Evolutionary conservation across 2,797 vertebrate species (phyloP).

Genomic region (Novumbra hubbsi): DNA sequence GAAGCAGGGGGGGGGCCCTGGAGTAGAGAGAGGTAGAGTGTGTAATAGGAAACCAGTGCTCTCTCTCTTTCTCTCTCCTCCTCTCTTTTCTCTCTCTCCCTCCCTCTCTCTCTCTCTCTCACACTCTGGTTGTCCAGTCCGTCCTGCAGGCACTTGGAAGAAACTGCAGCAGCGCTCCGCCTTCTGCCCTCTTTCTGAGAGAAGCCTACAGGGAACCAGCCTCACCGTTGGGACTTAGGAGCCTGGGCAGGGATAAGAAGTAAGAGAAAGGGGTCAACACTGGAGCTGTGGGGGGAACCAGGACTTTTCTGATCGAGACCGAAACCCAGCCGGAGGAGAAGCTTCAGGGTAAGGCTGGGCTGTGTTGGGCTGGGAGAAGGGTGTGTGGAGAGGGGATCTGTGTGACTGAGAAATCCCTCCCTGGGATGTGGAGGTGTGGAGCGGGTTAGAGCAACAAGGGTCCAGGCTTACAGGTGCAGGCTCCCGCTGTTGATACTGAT

Average conservation of each 20-base stretch:
- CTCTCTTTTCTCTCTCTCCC: slow-evolving; percentile 59
- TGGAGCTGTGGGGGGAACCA: not conserved
- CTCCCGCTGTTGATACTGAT: slow-evolving; percentile 44
- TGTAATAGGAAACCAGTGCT: slow-evolving; percentile 79
- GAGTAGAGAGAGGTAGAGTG: slow-evolving; percentile 56
- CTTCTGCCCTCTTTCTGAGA: slow-evolving; percentile 42
- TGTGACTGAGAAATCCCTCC: not conserved
- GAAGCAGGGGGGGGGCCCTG: slow-evolving; percentile 16
- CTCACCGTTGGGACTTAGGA: slow-evolving; percentile 51
- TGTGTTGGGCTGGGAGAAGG: not conserved
- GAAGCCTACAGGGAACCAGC: slow-evolving; percentile 10
- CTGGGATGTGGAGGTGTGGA: not conserved
- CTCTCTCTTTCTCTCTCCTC: slow-evolving; percentile 58
- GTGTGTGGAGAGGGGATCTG: not conserved
- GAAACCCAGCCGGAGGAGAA: slow-evolving; percentile 8
- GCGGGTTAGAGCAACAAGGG: slow-evolving; percentile 20
- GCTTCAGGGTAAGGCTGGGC: slow-evolving; percentile 25
- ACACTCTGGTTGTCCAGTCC: slow-evolving; percentile 49
- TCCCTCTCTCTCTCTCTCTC: slow-evolving; percentile 51
- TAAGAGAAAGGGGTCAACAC: slow-evolving; percentile 18
- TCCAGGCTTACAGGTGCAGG: slow-evolving; percentile 71
- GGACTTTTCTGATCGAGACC: slow-evolving; percentile 14
- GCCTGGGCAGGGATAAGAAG: slow-evolving; percentile 5
- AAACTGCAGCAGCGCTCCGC: slow-evolving; percentile 57
- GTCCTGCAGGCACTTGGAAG: slow-evolving; percentile 63